Evolutionary conservation across 2,797 vertebrate species (phyloP), one percentile per base, ranked within the genome.

Genomic region (Micrastur ruficollis): DNA sequence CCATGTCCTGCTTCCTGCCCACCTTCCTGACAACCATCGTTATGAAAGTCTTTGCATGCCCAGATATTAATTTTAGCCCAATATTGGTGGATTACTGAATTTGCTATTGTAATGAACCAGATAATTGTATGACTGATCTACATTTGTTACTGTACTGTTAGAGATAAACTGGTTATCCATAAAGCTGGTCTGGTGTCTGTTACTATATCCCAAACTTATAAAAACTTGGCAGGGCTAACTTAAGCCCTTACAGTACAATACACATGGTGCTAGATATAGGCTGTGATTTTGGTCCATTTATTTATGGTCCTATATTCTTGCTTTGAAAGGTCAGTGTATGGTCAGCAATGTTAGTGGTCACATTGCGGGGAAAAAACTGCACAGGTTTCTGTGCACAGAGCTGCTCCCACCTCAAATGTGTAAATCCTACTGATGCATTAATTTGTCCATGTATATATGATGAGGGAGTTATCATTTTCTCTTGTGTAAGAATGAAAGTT

Each of bases 71-170:
- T 81, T 89, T 81, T 56, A 71, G 12, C 22, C 25, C 42, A 52
- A 11, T 85, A 42, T 12, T n/a, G 6, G 20, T n/a, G 32, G 58
- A 81, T 73, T 73, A 59, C 34, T 68, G 34, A 4, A 29, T 71
- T 81, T 56, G 19, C 17, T 50, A 8, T 40, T 0, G 2, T n/a
- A 56, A 85, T 0, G 0, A 47, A 20, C 29, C 29, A 46, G 23
- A 81, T 42, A 76, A 71, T 38, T 25, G 18, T 49, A 49, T 9
- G 61, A 34, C 12, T 49, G 34, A 34, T 34, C 27, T 59, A 9
- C 59, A 65, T 55, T 84, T 81, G 29, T 76, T 75, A 50, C 32
- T 50, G 8, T 44, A 61, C 27, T 47, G 9, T 53, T 71, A 72
- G 22, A 61, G 21, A 46, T 21, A 68, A 79, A 36, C 8, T 26